Conservation (phyloP, 2,797 vertebrate genomes). For the Tarsius wallacei region DNA sequence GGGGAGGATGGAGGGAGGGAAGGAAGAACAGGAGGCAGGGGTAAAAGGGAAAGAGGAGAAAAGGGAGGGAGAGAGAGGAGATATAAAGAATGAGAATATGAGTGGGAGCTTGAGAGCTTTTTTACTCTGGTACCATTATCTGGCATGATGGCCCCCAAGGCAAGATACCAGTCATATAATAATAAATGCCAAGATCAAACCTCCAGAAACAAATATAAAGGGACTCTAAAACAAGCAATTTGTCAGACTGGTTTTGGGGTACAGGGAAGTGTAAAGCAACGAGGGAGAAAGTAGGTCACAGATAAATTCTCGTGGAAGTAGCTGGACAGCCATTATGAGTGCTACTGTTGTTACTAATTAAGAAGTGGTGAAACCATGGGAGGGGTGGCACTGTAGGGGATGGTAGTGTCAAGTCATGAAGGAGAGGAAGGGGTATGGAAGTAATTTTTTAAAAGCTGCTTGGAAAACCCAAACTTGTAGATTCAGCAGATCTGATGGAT, state of each 20-base stretch:
- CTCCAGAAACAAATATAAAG: constrained; percentile 68
- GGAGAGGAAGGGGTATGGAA: background rate
- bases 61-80: background rate
- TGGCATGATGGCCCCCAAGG: constrained; percentile 41
- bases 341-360: constrained; percentile 12
- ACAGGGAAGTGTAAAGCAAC: constrained; percentile 64
- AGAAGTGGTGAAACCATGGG: constrained; percentile 5
- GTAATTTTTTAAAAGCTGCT: constrained; percentile 33
- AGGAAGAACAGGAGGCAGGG: background rate
- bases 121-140: constrained; percentile 18
- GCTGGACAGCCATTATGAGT: constrained; percentile 37
- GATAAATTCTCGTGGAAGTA: constrained; percentile 58
- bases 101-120: background rate
- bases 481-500: constrained; percentile 30
- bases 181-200: constrained; percentile 69
- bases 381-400: background rate
- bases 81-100: constrained; percentile 20
- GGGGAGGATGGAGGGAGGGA: background rate
- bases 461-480: constrained; percentile 28
- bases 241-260: constrained; percentile 63
- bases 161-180: constrained; percentile 53
- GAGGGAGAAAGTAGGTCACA: constrained; percentile 74
- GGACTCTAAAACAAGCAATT: constrained; percentile 73
- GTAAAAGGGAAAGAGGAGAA: background rate
- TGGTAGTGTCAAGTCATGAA: background rate